Conservation (phyloP, 2,113 vertebrate species). For the Gymnarchus niloticus region DNA sequence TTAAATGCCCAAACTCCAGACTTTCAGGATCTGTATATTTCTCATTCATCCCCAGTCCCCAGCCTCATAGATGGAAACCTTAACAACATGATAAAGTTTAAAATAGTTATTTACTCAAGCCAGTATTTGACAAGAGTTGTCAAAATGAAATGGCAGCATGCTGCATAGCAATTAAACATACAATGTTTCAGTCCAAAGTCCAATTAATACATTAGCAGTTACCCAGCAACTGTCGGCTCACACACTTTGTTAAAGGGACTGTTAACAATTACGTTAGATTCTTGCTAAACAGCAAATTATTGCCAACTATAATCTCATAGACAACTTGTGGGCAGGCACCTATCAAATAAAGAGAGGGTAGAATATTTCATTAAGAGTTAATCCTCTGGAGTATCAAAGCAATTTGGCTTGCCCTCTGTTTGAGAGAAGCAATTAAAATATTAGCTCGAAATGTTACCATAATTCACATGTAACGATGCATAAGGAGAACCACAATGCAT, state of each 20-base stretch:
- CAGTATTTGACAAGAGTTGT: not conserved
- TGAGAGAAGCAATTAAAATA: constrained; percentile 68
- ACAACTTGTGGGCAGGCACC: constrained; percentile 58
- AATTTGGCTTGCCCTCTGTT: constrained; percentile 67
- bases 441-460: constrained; percentile 57
- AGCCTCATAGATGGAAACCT: not conserved
- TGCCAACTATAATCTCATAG: constrained; percentile 52
- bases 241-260: not conserved
- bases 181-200: not conserved
- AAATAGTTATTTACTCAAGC: not conserved
- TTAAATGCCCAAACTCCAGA: not conserved
- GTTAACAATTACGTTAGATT: not conserved
- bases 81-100: not conserved
- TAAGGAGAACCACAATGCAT: constrained; percentile 34
- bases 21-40: not conserved
- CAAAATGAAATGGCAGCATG: not conserved
- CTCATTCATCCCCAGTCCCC: too few relatives aligned
- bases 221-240: too few relatives aligned
- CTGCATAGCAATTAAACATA: not conserved
- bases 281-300: constrained; percentile 33
- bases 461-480: constrained; percentile 57
- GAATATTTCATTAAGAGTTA: constrained; percentile 64
- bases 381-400: constrained; percentile 61
- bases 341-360: constrained; percentile 55
- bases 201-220: too few relatives aligned